phyloP scores from a whole-genome alignment of 2,888 invertebrate species.

The Craniophora ligustri region DNA sequence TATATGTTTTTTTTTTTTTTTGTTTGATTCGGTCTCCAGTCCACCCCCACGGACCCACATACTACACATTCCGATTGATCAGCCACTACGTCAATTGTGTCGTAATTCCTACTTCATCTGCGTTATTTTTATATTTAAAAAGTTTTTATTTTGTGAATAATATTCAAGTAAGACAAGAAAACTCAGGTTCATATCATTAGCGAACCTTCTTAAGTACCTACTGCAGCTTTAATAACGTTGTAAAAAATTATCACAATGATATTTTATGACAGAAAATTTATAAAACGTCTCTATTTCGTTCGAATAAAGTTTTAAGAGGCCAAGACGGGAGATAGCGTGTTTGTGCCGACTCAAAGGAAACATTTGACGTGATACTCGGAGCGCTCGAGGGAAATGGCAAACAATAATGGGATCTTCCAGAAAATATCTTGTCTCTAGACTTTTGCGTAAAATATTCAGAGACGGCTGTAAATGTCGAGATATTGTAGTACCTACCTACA shows the following conservation, averaged over 20 bases:
- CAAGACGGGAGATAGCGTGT: slow-evolving; percentile 39
- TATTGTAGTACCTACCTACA: not conserved
- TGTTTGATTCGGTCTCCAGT: too few species aligned
- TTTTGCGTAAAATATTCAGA: slow-evolving; percentile 48
- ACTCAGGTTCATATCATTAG: too few species aligned
- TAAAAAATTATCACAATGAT: not conserved
- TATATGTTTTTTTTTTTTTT: too few species aligned
- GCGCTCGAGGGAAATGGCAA: slow-evolving; percentile 44
- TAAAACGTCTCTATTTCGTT: slow-evolving; percentile 2
- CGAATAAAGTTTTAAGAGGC: slow-evolving; percentile 23
- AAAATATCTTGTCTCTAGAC: slow-evolving; percentile 44
- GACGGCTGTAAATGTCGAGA: slow-evolving; percentile 9
- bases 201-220: not conserved
- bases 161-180: too few species aligned
- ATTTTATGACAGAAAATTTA: not conserved
- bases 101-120: too few species aligned
- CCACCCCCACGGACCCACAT: too few species aligned
- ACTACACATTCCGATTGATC: too few species aligned
- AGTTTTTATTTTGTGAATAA: too few species aligned
- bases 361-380: slow-evolving; percentile 40
- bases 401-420: slow-evolving; percentile 48
- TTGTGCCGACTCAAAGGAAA: slow-evolving; percentile 37
- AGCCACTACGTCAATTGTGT: too few species aligned
- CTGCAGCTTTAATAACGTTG: not conserved
- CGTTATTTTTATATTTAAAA: too few species aligned